These are phyloP conservation scores for Nerophis lumbriciformis DNA, from an alignment of 2,113 vertebrate genomes.

Conservation along the genomic window DNA sequence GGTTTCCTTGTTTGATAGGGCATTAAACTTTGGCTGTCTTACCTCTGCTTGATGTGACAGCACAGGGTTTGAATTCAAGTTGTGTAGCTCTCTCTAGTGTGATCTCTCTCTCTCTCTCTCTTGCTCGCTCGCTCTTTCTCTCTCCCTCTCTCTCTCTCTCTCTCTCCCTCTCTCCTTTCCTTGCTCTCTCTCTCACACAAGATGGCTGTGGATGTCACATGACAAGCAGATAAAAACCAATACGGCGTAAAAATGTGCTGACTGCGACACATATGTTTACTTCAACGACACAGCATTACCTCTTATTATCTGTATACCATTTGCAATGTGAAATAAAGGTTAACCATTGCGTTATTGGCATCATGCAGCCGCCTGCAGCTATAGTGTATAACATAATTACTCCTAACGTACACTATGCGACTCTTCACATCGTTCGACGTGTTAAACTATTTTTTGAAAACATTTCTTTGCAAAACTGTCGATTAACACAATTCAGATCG, in stretches of 20 bases:
- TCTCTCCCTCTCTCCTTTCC: constrained; percentile 19
- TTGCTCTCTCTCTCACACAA: constrained; percentile 62
- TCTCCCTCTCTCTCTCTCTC: constrained; percentile 28
- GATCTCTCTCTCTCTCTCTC: constrained; percentile 27
- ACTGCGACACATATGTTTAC: constrained; percentile 15
- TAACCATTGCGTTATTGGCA: too few relatives aligned
- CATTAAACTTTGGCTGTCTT: constrained; percentile 68
- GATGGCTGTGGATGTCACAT: constrained; percentile 77
- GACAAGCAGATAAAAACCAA: constrained; percentile 63
- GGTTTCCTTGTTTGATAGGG: constrained; percentile 22
- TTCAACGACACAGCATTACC: too few relatives aligned
- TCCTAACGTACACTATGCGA: too few relatives aligned
- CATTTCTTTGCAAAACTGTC: too few relatives aligned
- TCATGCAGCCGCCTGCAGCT: too few relatives aligned
- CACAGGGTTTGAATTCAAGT: constrained; percentile 73
- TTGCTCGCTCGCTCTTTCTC: constrained; percentile 23
- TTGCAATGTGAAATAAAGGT: too few relatives aligned
- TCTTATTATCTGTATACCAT: background rate
- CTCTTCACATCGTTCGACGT: too few relatives aligned
- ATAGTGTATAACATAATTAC: too few relatives aligned
- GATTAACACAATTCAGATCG: too few relatives aligned
- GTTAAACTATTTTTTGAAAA: too few relatives aligned
- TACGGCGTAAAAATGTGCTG: constrained; percentile 56
- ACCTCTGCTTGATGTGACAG: constrained; percentile 78
- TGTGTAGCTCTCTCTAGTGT: constrained; percentile 50